Evolutionary conservation across 2,888 invertebrate genomes (phyloP).

Genomic region (Limenitis camilla): DNA sequence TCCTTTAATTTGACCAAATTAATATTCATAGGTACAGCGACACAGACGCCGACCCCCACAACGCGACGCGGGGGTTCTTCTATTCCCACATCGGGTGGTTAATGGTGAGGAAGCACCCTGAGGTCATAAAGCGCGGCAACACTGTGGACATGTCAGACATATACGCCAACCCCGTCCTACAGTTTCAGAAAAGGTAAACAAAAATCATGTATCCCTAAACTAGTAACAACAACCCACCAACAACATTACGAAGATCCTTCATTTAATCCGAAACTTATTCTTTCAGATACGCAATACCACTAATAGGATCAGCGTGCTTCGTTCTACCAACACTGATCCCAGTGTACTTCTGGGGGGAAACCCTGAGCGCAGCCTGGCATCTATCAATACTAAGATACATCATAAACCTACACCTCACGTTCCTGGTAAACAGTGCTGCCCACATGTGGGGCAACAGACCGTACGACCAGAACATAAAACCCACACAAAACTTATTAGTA

Average conservation of each 20-base stretch:
- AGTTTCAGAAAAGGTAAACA: conserved; percentile 83
- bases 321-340: conserved; percentile 50
- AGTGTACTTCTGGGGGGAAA: conserved; percentile 75
- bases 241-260: too few species aligned
- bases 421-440: conserved; percentile 79
- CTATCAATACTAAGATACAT: conserved; percentile 66
- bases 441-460: conserved; percentile 67
- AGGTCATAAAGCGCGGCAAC: conserved; percentile 80
- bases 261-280: neutral
- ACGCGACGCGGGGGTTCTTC: conserved; percentile 85
- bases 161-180: conserved; percentile 78
- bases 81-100: conserved; percentile 90
- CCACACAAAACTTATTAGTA: conserved; percentile 32
- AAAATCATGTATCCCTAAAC: too few species aligned
- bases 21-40: conserved; percentile 81
- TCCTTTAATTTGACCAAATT: too few species aligned
- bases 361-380: conserved; percentile 44
- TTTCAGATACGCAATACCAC: conserved; percentile 72
- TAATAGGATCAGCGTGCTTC: conserved; percentile 76
- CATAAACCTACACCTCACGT: conserved; percentile 68
- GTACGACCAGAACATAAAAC: conserved; percentile 48
- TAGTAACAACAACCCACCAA: too few species aligned
- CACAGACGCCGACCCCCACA: conserved; percentile 86
- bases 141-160: conserved; percentile 82
- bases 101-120: conserved; percentile 82